phyloP scores from a whole-genome alignment of 2,888 invertebrate genomes.

The Tanypteryx hageni region DNA sequence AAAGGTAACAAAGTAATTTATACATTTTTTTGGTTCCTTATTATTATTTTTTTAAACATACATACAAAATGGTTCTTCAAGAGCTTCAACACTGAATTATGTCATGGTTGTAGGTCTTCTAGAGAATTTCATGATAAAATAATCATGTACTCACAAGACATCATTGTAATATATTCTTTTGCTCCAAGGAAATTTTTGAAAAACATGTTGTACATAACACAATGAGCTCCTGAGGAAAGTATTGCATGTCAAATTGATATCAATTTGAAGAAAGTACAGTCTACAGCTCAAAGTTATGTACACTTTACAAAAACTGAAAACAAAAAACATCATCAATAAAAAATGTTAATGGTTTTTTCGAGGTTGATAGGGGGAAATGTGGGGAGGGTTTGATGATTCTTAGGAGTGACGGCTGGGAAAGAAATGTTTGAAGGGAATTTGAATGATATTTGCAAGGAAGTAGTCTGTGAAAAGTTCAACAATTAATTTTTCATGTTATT shows the following conservation, averaged over 20 bases:
- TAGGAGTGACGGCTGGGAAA: slow-evolving; percentile 40
- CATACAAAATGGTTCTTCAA: slow-evolving; percentile 63
- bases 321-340: slow-evolving; percentile 47
- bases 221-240: slow-evolving; percentile 64
- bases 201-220: slow-evolving; percentile 61
- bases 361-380: slow-evolving; percentile 19
- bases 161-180: slow-evolving; percentile 49
- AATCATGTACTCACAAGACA: slow-evolving; percentile 61
- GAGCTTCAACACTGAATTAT: slow-evolving; percentile 49
- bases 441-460: slow-evolving; percentile 53
- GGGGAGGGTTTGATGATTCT: slow-evolving; percentile 22
- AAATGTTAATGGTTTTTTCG: slow-evolving; percentile 44
- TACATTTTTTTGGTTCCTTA: slow-evolving; percentile 45
- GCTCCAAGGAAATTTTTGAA: slow-evolving; percentile 52
- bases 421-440: slow-evolving; percentile 50
- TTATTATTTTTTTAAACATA: slow-evolving; percentile 62
- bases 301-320: slow-evolving; percentile 57
- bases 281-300: slow-evolving; percentile 62
- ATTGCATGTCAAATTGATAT: slow-evolving; percentile 60
- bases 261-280: slow-evolving; percentile 59
- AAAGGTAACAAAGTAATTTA: background rate
- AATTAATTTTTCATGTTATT: slow-evolving; percentile 56
- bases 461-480: slow-evolving; percentile 60
- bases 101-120: slow-evolving; percentile 57
- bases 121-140: slow-evolving; percentile 61